Base-by-base conservation (phyloP, 2,888 invertebrate genomes). In the Sesia apiformis region DNA sequence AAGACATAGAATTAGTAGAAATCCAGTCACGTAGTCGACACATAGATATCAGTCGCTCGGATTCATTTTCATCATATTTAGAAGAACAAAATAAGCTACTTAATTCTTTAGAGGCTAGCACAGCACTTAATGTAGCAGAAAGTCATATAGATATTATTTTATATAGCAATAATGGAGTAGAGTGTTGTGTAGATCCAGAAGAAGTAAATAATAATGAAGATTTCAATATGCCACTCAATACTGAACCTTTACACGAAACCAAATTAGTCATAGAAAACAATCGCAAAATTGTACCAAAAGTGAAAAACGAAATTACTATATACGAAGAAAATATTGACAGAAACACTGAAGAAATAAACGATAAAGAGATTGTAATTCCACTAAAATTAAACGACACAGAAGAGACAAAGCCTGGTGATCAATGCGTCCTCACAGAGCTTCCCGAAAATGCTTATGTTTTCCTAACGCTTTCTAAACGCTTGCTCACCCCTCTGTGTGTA, bases 401-500 rank as follows among this genome's bases (percentile, higher is more conserved):
- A 5, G 50, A 50, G 3, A 7, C 67, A 53, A 43, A 52, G 6
- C 50, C 56, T 42, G 53, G 57, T 39, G 58, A 65, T 46, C 5
- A 23, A 54, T 68, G 66, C 56, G 57, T 74, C 52, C 59, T 77
- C 61, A 66, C 74, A 43, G 73, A 79, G 57, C 66, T 79, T 60
- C 69, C 77, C 66, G 77, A 78, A 65, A 81, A 78, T 65, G 73
- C 84, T 74, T 81, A 74, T 61, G 65, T 81, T 55, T 74, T 81
- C 65, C 69, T 83, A 76, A 81, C 83, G 63, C 69, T 80, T 62
- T 78, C 81, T 58, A 72, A 78, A 65, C 71, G 72, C 72, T 72
- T 76, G 61, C 58, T 72, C 53, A 60, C 63, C 46, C 46, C 46
- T 46, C n/a, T 7, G 46, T 46, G 46, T 46, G 46, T 46, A 46